These are phyloP conservation scores for Acanthopagrus latus DNA, from an alignment of 2,797 vertebrate species.

Conservation along the genomic window DNA sequence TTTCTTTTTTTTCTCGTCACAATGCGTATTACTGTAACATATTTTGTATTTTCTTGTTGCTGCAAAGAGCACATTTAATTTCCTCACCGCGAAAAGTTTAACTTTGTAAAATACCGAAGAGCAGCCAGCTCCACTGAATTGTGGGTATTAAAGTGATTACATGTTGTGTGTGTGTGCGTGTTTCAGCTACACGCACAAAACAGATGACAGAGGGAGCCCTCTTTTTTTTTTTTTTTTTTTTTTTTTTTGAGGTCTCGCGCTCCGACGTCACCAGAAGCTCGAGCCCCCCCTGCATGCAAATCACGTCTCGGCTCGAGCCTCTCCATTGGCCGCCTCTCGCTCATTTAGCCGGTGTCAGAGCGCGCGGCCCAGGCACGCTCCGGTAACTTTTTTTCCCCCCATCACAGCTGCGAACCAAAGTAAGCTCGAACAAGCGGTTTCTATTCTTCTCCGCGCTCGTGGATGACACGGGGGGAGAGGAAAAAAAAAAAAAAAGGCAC, in stretches of 20 bases:
- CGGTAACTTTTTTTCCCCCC: constrained; percentile 72
- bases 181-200: constrained; percentile 43
- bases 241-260: constrained; percentile 80
- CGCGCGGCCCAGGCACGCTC: constrained; percentile 87
- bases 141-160: constrained; percentile 38
- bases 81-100: not conserved
- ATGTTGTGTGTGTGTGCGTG: constrained; percentile 8
- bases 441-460: constrained; percentile 22
- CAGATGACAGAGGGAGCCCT: constrained; percentile 72
- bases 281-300: constrained; percentile 88
- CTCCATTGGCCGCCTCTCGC: constrained; percentile 89
- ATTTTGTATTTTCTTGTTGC: not conserved
- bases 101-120: not conserved
- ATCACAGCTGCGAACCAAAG: constrained; percentile 58
- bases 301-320: constrained; percentile 83
- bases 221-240: not conserved
- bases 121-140: not conserved
- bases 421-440: constrained; percentile 39
- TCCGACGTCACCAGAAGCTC: constrained; percentile 89
- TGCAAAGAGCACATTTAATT: not conserved
- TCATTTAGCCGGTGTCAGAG: constrained; percentile 91
- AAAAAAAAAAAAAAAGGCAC: not conserved
- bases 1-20: not conserved
- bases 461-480: constrained; percentile 52
- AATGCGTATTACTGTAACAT: not conserved